Conservation (phyloP, 1,140 invertebrate genomes). For the Drosophila yakuba region DNA sequence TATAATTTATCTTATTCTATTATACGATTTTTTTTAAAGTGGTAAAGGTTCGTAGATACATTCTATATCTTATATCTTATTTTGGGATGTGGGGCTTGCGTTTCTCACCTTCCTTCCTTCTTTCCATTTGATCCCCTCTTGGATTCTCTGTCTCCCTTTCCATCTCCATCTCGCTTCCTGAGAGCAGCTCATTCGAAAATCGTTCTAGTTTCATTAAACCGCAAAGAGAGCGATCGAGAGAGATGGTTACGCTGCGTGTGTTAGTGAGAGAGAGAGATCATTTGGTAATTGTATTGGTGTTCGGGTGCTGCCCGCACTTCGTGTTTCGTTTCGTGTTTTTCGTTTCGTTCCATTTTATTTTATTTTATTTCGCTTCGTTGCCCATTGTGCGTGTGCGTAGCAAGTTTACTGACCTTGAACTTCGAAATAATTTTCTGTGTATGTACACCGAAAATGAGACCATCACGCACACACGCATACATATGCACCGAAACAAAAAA, state of each 20-base stretch:
- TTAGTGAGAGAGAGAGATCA: slow-evolving; percentile 2
- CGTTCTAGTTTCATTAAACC: slow-evolving; percentile 72
- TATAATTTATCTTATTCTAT: no score
- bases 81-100: background rate
- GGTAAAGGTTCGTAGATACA: no score
- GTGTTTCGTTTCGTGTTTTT: slow-evolving; percentile 26
- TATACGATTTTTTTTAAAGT: no score
- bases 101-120: slow-evolving; percentile 28
- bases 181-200: slow-evolving; percentile 42
- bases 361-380: slow-evolving; percentile 27
- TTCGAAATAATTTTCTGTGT: slow-evolving; percentile 76
- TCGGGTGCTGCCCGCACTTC: slow-evolving; percentile 29
- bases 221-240: slow-evolving; percentile 10
- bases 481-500: slow-evolving; percentile 14
- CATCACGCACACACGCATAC: slow-evolving; percentile 31
- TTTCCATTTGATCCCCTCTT: slow-evolving; percentile 24
- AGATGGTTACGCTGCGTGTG: slow-evolving; percentile 1
- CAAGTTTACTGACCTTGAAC: slow-evolving; percentile 84
- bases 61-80: no score
- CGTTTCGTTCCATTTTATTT: slow-evolving; percentile 19
- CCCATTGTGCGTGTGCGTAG: slow-evolving; percentile 80
- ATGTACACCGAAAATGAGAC: slow-evolving; percentile 65
- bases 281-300: slow-evolving; percentile 16
- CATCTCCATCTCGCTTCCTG: slow-evolving; percentile 5
- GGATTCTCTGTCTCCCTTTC: background rate